Conservation (phyloP, 2,797 vertebrate species). For the Artibeus jamaicensis region DNA sequence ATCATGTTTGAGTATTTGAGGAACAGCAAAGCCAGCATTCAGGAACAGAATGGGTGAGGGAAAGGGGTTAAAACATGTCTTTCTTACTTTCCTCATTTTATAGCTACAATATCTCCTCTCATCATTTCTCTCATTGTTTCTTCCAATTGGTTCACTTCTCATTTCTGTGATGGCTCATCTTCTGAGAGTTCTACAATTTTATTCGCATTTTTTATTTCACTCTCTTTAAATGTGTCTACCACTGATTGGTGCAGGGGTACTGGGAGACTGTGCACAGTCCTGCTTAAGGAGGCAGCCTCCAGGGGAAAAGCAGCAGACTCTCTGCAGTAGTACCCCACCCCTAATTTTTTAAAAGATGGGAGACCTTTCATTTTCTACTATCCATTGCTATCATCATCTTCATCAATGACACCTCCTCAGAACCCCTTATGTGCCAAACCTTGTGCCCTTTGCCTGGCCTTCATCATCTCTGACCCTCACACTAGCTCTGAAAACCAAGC, state of each 20-base stretch:
- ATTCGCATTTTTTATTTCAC: constrained; percentile 13
- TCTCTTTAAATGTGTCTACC: not conserved
- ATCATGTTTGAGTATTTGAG: not conserved
- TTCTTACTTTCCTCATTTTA: not conserved
- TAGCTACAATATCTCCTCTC: not conserved
- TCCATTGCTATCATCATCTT: not conserved
- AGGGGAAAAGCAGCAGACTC: not conserved
- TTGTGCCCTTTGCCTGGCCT: not conserved
- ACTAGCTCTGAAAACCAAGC: not conserved
- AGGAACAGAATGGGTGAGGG: not conserved
- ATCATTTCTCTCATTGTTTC: not conserved
- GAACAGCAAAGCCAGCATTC: not conserved
- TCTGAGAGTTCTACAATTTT: constrained; percentile 34
- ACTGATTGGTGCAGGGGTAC: not conserved
- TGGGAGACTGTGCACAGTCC: not conserved
- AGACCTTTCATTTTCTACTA: not conserved
- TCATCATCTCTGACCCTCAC: not conserved
- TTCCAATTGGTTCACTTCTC: not conserved
- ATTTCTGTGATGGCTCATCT: not conserved
- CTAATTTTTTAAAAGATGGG: not conserved
- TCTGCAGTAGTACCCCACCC: not conserved
- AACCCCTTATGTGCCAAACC: not conserved
- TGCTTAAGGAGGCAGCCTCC: not conserved
- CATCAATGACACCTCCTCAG: not conserved
- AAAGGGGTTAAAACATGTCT: not conserved